Evolutionary conservation across 2,888 invertebrate species (phyloP), one percentile per base, ranked within the genome.

Genomic region (Pristionchus entomophagus): DNA sequence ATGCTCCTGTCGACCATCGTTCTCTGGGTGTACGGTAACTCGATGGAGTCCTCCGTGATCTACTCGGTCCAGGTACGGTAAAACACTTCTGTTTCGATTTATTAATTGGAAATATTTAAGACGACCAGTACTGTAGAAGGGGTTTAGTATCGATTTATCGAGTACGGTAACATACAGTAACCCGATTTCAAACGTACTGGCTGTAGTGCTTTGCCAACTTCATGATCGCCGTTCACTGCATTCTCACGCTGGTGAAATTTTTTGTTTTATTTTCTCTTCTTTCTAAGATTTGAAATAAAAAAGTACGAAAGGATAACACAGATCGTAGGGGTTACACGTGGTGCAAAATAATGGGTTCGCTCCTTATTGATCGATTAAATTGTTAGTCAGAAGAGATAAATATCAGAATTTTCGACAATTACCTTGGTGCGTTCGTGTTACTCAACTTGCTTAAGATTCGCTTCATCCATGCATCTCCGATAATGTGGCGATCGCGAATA

Each of bases 181-280:
- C 65, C 65, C 14, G 17, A 0, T 69, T 85, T 4, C 85, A 85
- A 41, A 78, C 82, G 19, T 59, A 41, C 29, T 86, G 81, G 69
- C 82, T 88, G 53, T 87, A 89, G 87, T 86, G 89, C 38, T 86
- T 88, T 3, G 93, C 93, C 56, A 93, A 93, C 86, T 73, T 93
- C 45, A 91, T 93, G 89, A 93, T 93, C 81, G 91, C 93, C 29
- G 89, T 92, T 65, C 93, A 93, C 86, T 93, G 93, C 86, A 89
- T 93, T 29, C 89, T 93, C 87, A 92, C 92, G 5, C 88, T 92
- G n/a, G 91, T 85, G 35, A 84, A 62, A 4, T 8, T 2, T 35
- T 77, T 29, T 32, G 10, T 51, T 80, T n/a, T n/a, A n/a, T n/a
- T n/a, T n/a, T n/a, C n/a, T n/a, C n/a, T n/a, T n/a, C n/a, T n/a